Conservation (phyloP, 1,140 invertebrate genomes). For the Conopomorpha cramerella region DNA sequence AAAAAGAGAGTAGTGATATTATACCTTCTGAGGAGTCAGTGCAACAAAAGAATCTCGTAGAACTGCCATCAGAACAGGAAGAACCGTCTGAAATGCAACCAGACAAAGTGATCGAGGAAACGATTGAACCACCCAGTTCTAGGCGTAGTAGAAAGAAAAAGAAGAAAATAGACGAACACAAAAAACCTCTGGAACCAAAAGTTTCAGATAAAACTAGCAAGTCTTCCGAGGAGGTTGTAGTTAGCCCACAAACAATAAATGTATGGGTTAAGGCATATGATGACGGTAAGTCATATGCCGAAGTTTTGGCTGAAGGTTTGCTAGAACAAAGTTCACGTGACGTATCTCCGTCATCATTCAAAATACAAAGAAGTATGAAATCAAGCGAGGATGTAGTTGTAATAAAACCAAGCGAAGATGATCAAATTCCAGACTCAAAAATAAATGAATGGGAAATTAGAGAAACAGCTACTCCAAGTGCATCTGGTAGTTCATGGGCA, state of each 20-base stretch:
- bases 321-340: too few species aligned
- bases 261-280: conserved; percentile 50
- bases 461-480: too few species aligned
- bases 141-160: conserved; percentile 37
- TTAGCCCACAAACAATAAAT: conserved; percentile 28
- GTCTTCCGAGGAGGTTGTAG: too few species aligned
- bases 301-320: conserved; percentile 58
- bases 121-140: too few species aligned
- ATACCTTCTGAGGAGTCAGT: not conserved
- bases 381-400: conserved; percentile 1
- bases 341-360: too few species aligned
- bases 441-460: too few species aligned
- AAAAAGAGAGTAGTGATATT: too few species aligned
- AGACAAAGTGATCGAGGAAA: conserved; percentile 25
- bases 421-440: too few species aligned
- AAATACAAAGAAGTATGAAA: too few species aligned
- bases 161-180: conserved; percentile 28
- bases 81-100: conserved; percentile 19
- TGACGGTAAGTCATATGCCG: conserved; percentile 65
- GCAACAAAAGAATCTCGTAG: conserved; percentile 1
- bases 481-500: conserved; percentile 47
- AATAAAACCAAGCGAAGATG: too few species aligned
- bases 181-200: conserved; percentile 4
- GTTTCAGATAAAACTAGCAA: too few species aligned
- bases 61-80: conserved; percentile 16